Conservation (phyloP, 1,140 invertebrate species). For the Drosophila micromelanica region DNA sequence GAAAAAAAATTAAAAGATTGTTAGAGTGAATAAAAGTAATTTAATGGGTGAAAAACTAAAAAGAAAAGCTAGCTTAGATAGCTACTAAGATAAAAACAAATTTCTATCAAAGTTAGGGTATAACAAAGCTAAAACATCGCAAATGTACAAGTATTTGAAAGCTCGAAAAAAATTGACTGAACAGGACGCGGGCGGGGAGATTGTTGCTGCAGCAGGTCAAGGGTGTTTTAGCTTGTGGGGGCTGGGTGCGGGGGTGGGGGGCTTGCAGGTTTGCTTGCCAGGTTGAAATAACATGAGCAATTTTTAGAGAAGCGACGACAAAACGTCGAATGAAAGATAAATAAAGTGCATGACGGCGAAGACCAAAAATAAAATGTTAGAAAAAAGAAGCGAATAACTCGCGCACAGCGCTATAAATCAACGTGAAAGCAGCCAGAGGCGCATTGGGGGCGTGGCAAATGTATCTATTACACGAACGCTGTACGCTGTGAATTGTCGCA, state of each 20-base stretch:
- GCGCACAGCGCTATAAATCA: slow-evolving; percentile 72
- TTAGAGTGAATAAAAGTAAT: neutral
- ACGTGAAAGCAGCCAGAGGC: slow-evolving; percentile 53
- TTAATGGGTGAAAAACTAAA: too few relatives aligned
- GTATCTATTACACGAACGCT: slow-evolving; percentile 60
- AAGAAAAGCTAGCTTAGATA: neutral
- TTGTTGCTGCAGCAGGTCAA: slow-evolving; percentile 11
- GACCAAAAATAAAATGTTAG: slow-evolving; percentile 52
- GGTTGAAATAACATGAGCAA: slow-evolving; percentile 77
- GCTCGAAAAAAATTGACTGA: neutral
- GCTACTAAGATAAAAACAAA: neutral
- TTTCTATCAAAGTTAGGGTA: slow-evolving; percentile 29
- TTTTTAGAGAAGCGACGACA: slow-evolving; percentile 79
- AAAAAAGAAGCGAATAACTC: slow-evolving; percentile 54
- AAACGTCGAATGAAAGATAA: slow-evolving; percentile 84
- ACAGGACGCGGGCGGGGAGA: neutral
- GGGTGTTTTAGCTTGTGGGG: neutral
- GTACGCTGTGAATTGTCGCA: slow-evolving; percentile 65
- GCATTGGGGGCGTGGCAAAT: slow-evolving; percentile 53
- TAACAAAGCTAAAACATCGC: slow-evolving; percentile 60
- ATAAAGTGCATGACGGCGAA: slow-evolving; percentile 58
- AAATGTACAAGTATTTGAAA: slow-evolving; percentile 34
- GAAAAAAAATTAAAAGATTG: neutral
- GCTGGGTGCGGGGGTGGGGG: neutral
- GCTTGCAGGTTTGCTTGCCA: slow-evolving; percentile 47